Conservation (phyloP, 2,113 vertebrate genomes). For the Mionectes macconnelli region DNA sequence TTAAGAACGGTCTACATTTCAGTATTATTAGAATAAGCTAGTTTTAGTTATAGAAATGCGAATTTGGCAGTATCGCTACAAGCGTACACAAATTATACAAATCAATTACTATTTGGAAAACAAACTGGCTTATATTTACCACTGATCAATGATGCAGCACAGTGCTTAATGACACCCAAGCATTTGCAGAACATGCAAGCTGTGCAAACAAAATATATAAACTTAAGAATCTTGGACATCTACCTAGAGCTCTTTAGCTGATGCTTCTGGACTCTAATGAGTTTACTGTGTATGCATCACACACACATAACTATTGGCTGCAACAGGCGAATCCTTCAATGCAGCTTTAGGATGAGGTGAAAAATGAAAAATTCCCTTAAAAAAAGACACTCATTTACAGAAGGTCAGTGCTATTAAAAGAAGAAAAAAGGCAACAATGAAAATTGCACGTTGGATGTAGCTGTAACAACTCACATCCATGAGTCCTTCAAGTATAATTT, state of each 20-base stretch:
- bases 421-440: background rate
- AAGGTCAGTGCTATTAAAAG: background rate
- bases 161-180: background rate
- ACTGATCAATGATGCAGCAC: background rate
- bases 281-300: background rate
- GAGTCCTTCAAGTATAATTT: background rate
- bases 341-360: background rate
- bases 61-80: slow-evolving; percentile 25
- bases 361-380: background rate
- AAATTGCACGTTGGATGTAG: background rate
- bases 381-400: background rate
- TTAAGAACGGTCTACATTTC: background rate
- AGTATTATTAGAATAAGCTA: slow-evolving; percentile 19
- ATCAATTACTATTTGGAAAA: slow-evolving; percentile 47
- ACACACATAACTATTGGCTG: background rate
- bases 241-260: background rate
- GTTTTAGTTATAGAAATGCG: slow-evolving; percentile 19
- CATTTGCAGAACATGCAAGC: background rate
- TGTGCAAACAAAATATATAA: background rate
- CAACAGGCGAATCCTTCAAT: background rate
- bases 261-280: background rate
- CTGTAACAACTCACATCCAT: background rate
- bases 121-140: slow-evolving; percentile 25
- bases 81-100: slow-evolving; percentile 1
- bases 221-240: background rate